phyloP scores from a whole-genome alignment of 2,797 vertebrate species.

The Thaleichthys pacificus region DNA sequence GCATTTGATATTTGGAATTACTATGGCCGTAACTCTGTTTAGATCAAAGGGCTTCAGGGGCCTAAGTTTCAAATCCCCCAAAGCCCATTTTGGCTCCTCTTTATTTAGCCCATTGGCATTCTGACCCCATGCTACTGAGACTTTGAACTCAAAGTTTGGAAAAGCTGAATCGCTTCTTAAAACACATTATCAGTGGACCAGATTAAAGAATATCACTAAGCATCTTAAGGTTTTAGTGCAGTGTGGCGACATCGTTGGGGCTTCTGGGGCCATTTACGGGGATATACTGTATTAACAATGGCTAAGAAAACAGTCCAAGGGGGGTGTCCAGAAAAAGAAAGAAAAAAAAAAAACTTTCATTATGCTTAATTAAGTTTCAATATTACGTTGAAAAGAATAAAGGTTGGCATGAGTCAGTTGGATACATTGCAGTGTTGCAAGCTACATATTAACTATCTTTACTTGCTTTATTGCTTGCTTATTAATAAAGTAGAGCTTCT shows the following conservation, averaged over 20 bases:
- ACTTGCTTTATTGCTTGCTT: background rate
- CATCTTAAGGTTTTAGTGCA: conserved; percentile 82
- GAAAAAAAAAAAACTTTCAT: conserved; percentile 17
- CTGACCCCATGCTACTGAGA: conserved; percentile 80
- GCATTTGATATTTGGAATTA: conserved; percentile 72
- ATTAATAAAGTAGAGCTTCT: too few relatives aligned
- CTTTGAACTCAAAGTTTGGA: conserved; percentile 82
- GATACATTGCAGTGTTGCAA: conserved; percentile 18
- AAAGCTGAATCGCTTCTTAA: conserved; percentile 83
- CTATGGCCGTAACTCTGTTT: conserved; percentile 68
- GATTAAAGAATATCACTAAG: conserved; percentile 83
- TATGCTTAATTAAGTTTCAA: conserved; percentile 46
- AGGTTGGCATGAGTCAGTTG: conserved; percentile 33
- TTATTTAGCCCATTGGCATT: conserved; percentile 83
- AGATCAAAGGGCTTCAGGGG: conserved; percentile 78
- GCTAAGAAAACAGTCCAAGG: conserved; percentile 52
- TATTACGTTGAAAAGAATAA: conserved; percentile 45
- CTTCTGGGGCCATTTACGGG: conserved; percentile 64
- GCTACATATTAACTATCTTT: background rate
- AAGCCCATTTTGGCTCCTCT: conserved; percentile 81
- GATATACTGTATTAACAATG: conserved; percentile 55
- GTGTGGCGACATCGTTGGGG: conserved; percentile 67
- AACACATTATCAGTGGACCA: conserved; percentile 82
- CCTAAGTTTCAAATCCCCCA: conserved; percentile 78
- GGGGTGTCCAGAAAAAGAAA: conserved; percentile 13